phyloP scores from a whole-genome alignment of 1,140 invertebrate species.

The Belonocnema kinseyi region DNA sequence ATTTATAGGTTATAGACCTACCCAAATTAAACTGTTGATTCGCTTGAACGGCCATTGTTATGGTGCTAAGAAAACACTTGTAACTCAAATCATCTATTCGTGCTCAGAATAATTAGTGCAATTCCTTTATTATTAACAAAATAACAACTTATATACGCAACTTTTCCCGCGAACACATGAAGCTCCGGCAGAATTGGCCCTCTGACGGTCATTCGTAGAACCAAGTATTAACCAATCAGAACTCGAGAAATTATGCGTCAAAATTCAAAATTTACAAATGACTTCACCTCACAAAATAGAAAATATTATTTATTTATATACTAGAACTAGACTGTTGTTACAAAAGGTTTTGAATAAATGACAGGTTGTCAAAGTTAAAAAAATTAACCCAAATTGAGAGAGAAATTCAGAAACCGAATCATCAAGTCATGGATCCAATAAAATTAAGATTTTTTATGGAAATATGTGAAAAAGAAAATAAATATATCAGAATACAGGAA shows the following conservation, averaged over 20 bases:
- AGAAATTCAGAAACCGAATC: slow-evolving; percentile 15
- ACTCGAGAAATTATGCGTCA: too few species aligned
- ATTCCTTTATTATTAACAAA: slow-evolving; percentile 2
- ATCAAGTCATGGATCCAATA: slow-evolving; percentile 48
- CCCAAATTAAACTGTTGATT: slow-evolving; percentile 63
- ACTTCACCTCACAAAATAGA: too few species aligned
- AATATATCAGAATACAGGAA: slow-evolving; percentile 50
- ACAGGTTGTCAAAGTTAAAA: background rate
- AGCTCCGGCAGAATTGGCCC: background rate
- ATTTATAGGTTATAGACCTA: slow-evolving; percentile 43
- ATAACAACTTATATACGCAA: background rate
- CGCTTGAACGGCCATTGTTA: slow-evolving; percentile 60
- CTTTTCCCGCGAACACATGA: background rate
- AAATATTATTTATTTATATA: too few species aligned
- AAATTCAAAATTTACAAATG: too few species aligned
- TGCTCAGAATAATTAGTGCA: background rate
- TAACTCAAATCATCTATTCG: background rate
- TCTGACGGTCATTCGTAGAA: background rate
- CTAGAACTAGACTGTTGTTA: too few species aligned
- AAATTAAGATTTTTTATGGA: slow-evolving; percentile 61
- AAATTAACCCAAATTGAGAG: background rate
- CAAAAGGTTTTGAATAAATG: too few species aligned
- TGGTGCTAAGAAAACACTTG: background rate
- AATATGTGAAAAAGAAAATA: slow-evolving; percentile 60
- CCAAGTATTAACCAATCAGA: background rate